A percentile compares a stretch with the other conserved stretches of the same genome.
Evolutionary conservation across 1,140 invertebrate genomes (phyloP).

Genomic region (Drosophila ercepeae): DNA sequence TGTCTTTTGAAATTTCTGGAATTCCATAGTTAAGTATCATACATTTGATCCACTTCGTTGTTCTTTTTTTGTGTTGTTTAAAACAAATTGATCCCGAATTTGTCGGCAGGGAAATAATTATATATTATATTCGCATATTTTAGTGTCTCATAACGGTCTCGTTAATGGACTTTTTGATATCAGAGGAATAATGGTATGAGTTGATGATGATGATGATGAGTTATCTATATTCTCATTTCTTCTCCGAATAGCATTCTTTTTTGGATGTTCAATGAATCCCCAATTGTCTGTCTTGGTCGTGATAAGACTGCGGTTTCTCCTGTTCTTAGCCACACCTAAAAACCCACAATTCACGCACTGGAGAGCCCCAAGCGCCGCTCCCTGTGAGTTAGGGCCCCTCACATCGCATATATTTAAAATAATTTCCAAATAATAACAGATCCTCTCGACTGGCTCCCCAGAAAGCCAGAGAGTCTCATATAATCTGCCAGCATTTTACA

Average conservation of each 20-base stretch:
- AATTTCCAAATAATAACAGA: slow-evolving; percentile 52
- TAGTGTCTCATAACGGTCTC: slow-evolving; percentile 13
- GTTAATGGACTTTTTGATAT: slow-evolving; percentile 8
- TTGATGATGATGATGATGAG: not conserved
- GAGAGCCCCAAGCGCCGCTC: slow-evolving; percentile 15
- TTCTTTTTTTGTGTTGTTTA: not conserved
- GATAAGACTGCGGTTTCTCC: slow-evolving; percentile 1
- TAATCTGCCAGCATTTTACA: slow-evolving; percentile 43
- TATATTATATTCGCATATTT: slow-evolving; percentile 16
- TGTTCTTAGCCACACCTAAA: slow-evolving; percentile 17
- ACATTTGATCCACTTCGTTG: slow-evolving; percentile 12
- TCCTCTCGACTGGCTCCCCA: slow-evolving; percentile 19
- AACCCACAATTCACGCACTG: slow-evolving; percentile 3
- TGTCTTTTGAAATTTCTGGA: slow-evolving; percentile 38
- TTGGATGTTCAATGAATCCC: not conserved
- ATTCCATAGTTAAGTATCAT: slow-evolving; percentile 41
- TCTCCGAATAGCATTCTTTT: no score
- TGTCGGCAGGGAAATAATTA: slow-evolving; percentile 21
- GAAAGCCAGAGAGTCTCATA: slow-evolving; percentile 2
- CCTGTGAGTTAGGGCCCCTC: slow-evolving; percentile 14
- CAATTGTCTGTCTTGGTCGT: slow-evolving; percentile 4
- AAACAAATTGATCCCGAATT: slow-evolving; percentile 18
- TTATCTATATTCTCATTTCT: no score
- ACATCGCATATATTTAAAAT: slow-evolving; percentile 47
- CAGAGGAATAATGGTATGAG: not conserved